Evolutionary conservation across 2,797 vertebrate genomes (phyloP).

Genomic region (Tadarida brasiliensis): DNA sequence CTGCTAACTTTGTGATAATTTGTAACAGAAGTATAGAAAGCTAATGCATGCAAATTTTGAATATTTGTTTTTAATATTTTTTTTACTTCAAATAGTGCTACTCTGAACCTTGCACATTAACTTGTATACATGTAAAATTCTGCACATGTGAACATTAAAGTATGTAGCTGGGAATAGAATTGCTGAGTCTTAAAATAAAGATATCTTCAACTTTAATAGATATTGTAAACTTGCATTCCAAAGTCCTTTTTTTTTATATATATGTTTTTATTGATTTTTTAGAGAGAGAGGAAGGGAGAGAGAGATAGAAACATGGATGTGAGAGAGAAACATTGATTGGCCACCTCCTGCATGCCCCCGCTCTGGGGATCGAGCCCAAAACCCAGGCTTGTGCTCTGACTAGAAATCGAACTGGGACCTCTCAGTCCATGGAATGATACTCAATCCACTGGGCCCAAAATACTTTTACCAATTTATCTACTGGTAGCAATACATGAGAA

Average conservation of each 20-base stretch:
- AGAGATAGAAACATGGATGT: too few species aligned
- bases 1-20: background rate
- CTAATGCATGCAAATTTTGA: background rate
- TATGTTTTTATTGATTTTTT: too few species aligned
- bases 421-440: too few species aligned
- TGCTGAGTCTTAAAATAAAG: background rate
- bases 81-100: background rate
- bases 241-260: background rate
- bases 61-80: background rate
- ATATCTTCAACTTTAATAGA: background rate
- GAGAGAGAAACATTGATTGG: too few species aligned
- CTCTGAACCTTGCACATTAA: background rate
- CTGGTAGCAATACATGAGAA: background rate
- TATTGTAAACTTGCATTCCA: background rate
- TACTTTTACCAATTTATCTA: background rate
- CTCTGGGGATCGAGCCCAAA: too few species aligned
- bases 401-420: too few species aligned
- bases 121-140: background rate
- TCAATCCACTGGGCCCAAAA: background rate
- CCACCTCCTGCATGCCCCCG: too few species aligned
- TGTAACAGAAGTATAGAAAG: background rate
- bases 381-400: too few species aligned
- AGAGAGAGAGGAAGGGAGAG: too few species aligned
- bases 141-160: background rate
- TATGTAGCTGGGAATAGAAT: background rate